Evolutionary conservation across 2,113 vertebrate species (phyloP).

Genomic region (Vireo altiloquus): DNA sequence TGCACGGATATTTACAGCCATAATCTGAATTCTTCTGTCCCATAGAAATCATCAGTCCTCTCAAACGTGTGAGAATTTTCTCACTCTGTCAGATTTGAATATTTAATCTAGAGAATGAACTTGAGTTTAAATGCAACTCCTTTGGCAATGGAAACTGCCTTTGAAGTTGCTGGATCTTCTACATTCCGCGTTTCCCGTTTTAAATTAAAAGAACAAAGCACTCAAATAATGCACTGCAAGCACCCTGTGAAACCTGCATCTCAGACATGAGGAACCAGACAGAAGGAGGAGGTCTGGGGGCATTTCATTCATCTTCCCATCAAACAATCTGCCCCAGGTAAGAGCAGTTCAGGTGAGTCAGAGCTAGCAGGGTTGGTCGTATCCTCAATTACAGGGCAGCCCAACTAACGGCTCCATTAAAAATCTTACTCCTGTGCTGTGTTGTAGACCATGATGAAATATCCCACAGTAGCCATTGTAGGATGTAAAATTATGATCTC

Average conservation of each 20-base stretch:
- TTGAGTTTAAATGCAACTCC: neutral
- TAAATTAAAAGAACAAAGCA: conserved; percentile 23
- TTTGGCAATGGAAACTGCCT: conserved; percentile 30
- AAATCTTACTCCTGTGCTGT: neutral
- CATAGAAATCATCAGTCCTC: neutral
- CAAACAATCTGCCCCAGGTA: neutral
- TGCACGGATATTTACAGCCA: neutral
- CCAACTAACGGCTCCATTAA: neutral
- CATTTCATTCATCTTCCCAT: neutral
- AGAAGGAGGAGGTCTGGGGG: neutral
- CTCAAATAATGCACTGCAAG: neutral
- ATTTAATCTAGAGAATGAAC: conserved; percentile 14
- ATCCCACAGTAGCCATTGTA: neutral
- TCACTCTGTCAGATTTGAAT: conserved; percentile 27
- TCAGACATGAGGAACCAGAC: neutral
- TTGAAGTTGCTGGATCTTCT: conserved; percentile 38
- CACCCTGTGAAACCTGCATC: neutral
- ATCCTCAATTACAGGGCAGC: neutral
- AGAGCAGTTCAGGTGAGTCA: neutral
- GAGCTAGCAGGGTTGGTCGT: neutral
- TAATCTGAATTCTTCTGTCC: neutral
- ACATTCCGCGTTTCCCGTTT: neutral
- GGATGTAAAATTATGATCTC: neutral
- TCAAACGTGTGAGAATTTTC: neutral
- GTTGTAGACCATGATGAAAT: neutral